Conservation (phyloP, 2,797 vertebrate species). For the Prionace glauca region DNA sequence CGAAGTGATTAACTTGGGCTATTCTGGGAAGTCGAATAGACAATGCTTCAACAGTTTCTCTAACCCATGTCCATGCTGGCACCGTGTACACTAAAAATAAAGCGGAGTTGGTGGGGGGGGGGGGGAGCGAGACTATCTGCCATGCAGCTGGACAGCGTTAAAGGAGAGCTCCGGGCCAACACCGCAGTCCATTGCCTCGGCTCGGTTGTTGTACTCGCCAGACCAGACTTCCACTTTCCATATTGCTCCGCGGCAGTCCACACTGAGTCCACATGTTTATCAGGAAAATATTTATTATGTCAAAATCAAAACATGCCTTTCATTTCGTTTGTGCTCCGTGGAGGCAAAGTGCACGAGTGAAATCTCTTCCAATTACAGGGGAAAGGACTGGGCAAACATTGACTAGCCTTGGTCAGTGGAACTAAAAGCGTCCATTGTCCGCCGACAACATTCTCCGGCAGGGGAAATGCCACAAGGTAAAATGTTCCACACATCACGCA, state of each 20-base stretch:
- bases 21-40: conserved; percentile 51
- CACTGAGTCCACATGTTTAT: conserved; percentile 36
- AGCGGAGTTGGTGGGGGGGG: background rate
- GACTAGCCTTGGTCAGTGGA: conserved; percentile 39
- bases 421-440: conserved; percentile 39
- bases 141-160: conserved; percentile 81
- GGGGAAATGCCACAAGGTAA: conserved; percentile 38
- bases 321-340: conserved; percentile 11
- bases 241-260: conserved; percentile 39
- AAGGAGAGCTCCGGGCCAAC: conserved; percentile 59
- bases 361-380: conserved; percentile 40
- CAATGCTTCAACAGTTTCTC: conserved; percentile 53
- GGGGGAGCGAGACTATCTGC: conserved; percentile 46
- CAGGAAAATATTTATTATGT: conserved; percentile 33
- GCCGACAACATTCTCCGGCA: conserved; percentile 19
- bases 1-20: conserved; percentile 57
- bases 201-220: conserved; percentile 47
- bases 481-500: background rate
- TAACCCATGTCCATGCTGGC: conserved; percentile 56
- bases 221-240: conserved; percentile 52
- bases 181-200: conserved; percentile 53
- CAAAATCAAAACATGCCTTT: conserved; percentile 32
- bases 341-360: conserved; percentile 37
- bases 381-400: conserved; percentile 40
- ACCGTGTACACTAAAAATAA: conserved; percentile 46